Conservation (phyloP, 1,140 invertebrate genomes). For the Microplitis mediator region DNA sequence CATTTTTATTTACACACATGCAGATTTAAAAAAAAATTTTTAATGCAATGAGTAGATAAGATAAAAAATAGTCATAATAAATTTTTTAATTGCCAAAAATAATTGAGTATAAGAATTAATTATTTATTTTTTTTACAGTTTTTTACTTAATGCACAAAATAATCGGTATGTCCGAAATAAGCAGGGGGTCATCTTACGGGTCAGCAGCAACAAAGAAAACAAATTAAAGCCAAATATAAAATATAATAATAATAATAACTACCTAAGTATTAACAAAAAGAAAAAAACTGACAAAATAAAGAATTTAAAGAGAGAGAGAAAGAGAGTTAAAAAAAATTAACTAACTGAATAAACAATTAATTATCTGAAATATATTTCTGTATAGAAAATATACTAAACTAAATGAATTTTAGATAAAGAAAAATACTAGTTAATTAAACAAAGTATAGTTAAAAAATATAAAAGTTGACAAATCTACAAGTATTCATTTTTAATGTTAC, state of each 20-base stretch:
- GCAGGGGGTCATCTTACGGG: constrained; percentile 83
- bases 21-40: too few species aligned
- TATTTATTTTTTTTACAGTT: constrained; percentile 67
- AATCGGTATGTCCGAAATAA: constrained; percentile 83
- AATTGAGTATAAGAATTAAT: too few species aligned
- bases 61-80: too few species aligned
- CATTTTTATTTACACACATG: too few species aligned
- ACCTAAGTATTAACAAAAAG: background rate
- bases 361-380: background rate
- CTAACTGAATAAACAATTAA: background rate
- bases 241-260: background rate
- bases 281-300: background rate
- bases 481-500: background rate
- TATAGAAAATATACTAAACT: background rate
- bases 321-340: constrained; percentile 36
- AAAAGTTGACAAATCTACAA: too few species aligned
- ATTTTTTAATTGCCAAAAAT: too few species aligned
- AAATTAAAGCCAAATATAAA: constrained; percentile 30
- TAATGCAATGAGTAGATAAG: too few species aligned
- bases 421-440: background rate
- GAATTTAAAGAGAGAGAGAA: constrained; percentile 14
- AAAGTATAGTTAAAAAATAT: too few species aligned
- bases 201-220: constrained; percentile 47
- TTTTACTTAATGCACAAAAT: constrained; percentile 77
- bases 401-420: background rate